Percentiles rank a stretch among this genome's conserved stretches.
Evolutionary conservation across 1,140 invertebrate species (phyloP).

Genomic region (Hyphantria cunea): DNA sequence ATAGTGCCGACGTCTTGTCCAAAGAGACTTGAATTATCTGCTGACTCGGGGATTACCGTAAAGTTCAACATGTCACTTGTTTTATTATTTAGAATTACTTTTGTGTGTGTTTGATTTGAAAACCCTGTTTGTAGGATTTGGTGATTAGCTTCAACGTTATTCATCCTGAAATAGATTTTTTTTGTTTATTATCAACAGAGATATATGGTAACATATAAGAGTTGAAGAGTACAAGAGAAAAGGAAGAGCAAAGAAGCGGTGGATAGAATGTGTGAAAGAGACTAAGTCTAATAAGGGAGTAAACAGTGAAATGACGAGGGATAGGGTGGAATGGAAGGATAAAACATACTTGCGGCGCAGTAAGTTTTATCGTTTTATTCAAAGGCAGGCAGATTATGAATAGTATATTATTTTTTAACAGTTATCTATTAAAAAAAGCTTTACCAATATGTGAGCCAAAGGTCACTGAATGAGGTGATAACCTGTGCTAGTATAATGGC

Average conservation of each 20-base stretch:
- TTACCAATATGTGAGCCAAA: constrained; percentile 90
- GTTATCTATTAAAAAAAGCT: background rate
- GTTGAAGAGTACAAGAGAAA: too few relatives aligned
- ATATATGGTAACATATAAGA: too few relatives aligned
- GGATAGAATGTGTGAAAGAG: too few relatives aligned
- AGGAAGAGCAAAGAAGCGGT: too few relatives aligned
- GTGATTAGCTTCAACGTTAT: constrained; percentile 68
- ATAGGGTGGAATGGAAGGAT: too few relatives aligned
- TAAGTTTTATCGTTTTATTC: too few relatives aligned
- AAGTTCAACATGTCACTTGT: constrained; percentile 25
- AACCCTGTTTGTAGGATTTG: constrained; percentile 4
- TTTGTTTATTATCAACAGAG: constrained; percentile 65
- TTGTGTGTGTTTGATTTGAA: background rate
- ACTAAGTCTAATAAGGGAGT: too few relatives aligned
- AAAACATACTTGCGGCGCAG: too few relatives aligned
- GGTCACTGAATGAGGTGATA: constrained; percentile 87
- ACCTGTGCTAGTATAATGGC: constrained; percentile 86
- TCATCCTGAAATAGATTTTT: constrained; percentile 64
- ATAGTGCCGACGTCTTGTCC: constrained; percentile 65
- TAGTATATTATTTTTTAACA: too few relatives aligned
- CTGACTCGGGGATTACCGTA: constrained; percentile 28
- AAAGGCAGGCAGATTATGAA: too few relatives aligned
- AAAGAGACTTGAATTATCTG: background rate
- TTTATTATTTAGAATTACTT: background rate
- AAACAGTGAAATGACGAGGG: too few relatives aligned